Evolutionary conservation across 2,888 invertebrate species (phyloP).

Genomic region (Portevinia maculata): DNA sequence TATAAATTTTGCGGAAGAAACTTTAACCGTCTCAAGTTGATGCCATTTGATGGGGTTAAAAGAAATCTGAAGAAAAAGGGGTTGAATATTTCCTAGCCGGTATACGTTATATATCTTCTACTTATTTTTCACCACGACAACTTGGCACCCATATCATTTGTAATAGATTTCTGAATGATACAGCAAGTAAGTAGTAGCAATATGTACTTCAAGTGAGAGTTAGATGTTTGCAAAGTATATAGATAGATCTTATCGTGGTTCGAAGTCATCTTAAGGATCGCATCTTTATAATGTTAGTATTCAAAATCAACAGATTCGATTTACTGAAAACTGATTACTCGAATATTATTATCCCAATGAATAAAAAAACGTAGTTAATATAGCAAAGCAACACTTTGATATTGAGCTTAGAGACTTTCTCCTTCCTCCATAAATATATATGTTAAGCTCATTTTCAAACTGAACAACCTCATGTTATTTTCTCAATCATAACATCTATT

Average conservation of each 20-base stretch:
- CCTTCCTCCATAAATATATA: too few relatives aligned
- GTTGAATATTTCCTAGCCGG: conserved; percentile 24
- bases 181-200: conserved; percentile 19
- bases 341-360: conserved; percentile 10
- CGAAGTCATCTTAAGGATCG: conserved; percentile 9
- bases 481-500: not conserved
- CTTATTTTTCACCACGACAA: conserved; percentile 13
- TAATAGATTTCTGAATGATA: conserved; percentile 32
- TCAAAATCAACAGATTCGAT: not conserved
- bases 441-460: too few relatives aligned
- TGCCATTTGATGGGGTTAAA: conserved; percentile 50
- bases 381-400: conserved; percentile 3
- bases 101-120: conserved; percentile 1
- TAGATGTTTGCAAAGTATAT: conserved; percentile 2
- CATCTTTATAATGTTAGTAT: not conserved
- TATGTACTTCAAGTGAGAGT: conserved; percentile 23
- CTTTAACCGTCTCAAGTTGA: conserved; percentile 31
- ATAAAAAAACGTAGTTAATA: not conserved
- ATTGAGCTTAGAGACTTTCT: not conserved
- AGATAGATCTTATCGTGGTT: conserved; percentile 32
- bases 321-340: conserved; percentile 7
- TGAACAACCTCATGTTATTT: not conserved
- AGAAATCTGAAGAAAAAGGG: conserved; percentile 40
- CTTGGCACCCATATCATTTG: conserved; percentile 28
- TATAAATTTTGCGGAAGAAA: conserved; percentile 33